These are phyloP conservation scores for Pomatostomus ruficeps DNA, from an alignment of 2,113 vertebrate genomes.

Conservation along the genomic window DNA sequence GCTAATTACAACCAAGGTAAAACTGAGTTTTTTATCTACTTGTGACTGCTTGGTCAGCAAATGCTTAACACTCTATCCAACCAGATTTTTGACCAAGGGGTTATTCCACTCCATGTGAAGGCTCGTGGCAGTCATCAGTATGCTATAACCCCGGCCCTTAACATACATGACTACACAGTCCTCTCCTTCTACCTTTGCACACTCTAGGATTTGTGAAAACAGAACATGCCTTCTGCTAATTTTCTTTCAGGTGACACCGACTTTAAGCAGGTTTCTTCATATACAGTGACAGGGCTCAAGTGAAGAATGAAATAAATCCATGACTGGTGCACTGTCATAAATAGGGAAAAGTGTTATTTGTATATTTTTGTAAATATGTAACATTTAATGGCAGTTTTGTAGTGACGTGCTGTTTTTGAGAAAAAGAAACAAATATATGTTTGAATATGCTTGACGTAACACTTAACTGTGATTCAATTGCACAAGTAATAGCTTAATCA, in stretches of 20 bases:
- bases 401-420: slow-evolving; percentile 72
- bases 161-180: neutral
- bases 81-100: neutral
- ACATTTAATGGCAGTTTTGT: slow-evolving; percentile 76
- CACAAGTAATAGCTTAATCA: slow-evolving; percentile 55
- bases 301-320: slow-evolving; percentile 13
- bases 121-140: neutral
- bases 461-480: slow-evolving; percentile 57
- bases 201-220: neutral
- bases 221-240: slow-evolving; percentile 29
- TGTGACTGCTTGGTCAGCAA: neutral
- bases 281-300: slow-evolving; percentile 33
- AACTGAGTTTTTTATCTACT: neutral
- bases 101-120: neutral
- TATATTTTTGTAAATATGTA: slow-evolving; percentile 83
- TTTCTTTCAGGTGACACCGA: slow-evolving; percentile 23
- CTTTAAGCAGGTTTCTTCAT: slow-evolving; percentile 32
- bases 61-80: neutral
- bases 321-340: slow-evolving; percentile 40
- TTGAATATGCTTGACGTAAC: slow-evolving; percentile 69
- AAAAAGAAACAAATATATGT: slow-evolving; percentile 54
- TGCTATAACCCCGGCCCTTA: neutral
- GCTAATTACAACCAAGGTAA: neutral
- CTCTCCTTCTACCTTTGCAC: slow-evolving; percentile 23
- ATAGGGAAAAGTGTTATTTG: slow-evolving; percentile 46